These are phyloP conservation scores for Phoenoteleia sp. DNA, from an alignment of 2,888 invertebrate species.

Conservation along the genomic window DNA sequence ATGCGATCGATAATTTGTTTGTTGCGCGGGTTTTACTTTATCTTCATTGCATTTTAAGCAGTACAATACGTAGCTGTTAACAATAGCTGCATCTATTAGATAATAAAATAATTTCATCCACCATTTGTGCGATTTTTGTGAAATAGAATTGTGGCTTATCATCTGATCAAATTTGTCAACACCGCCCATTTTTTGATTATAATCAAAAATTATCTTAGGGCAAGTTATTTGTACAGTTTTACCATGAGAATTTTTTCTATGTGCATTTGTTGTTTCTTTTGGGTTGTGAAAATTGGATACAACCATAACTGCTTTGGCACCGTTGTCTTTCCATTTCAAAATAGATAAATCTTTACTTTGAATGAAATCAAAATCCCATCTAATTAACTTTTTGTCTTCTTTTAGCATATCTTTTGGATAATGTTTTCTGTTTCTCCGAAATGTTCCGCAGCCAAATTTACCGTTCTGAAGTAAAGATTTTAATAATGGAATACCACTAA, in stretches of 20 bases:
- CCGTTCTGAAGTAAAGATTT: conserved; percentile 10
- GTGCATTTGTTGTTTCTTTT: background rate
- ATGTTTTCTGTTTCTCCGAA: conserved; percentile 37
- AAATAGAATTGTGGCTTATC: background rate
- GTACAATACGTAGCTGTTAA: conserved; percentile 26
- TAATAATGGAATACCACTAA: conserved; percentile 13
- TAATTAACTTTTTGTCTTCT: conserved; percentile 35
- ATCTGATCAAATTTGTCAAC: conserved; percentile 35
- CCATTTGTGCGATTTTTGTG: conserved; percentile 29
- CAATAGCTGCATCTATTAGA: conserved; percentile 27
- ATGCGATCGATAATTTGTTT: too few species aligned
- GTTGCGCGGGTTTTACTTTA: too few species aligned
- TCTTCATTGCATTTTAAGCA: too few species aligned
- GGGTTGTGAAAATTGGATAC: conserved; percentile 37
- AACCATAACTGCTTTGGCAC: conserved; percentile 28
- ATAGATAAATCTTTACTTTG: conserved; percentile 18
- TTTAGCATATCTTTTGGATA: conserved; percentile 39
- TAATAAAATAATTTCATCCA: conserved; percentile 43
- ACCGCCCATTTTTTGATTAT: conserved; percentile 31
- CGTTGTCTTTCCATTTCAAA: conserved; percentile 42
- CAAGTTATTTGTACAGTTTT: background rate
- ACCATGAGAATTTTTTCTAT: background rate
- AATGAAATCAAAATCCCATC: conserved; percentile 26
- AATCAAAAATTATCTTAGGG: conserved; percentile 23
- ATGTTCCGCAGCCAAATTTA: conserved; percentile 28